These are phyloP conservation scores for Macrotis lagotis DNA, from an alignment of 2,113 vertebrate genomes.

Conservation along the genomic window DNA sequence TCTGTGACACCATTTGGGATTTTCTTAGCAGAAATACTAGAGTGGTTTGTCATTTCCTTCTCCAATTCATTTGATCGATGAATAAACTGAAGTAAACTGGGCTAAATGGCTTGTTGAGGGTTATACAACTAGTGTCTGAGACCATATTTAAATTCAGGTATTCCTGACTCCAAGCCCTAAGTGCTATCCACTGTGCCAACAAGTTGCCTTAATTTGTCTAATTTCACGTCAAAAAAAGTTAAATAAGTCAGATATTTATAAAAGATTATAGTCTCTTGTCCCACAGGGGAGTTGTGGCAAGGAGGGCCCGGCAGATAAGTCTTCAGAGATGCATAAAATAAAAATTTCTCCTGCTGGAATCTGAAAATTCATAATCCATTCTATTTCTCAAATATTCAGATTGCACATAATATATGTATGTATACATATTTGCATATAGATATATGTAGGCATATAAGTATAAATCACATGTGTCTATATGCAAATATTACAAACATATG, in stretches of 20 bases:
- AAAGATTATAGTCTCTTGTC: not conserved
- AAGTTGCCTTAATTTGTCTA: not conserved
- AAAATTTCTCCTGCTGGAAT: not conserved
- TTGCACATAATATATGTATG: not conserved
- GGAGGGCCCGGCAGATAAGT: not conserved
- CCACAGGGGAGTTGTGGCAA: too few relatives aligned
- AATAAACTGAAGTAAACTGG: too few relatives aligned
- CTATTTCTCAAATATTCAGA: not conserved
- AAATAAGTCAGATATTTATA: not conserved
- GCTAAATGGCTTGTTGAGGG: too few relatives aligned
- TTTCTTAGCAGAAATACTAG: not conserved
- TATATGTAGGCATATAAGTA: not conserved
- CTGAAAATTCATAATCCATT: not conserved
- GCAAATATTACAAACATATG: not conserved
- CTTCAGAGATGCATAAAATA: not conserved
- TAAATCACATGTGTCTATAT: too few relatives aligned
- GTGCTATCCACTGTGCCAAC: too few relatives aligned
- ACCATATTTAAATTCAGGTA: too few relatives aligned
- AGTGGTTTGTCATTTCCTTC: too few relatives aligned
- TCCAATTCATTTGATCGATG: too few relatives aligned
- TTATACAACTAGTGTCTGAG: too few relatives aligned
- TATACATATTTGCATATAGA: not conserved
- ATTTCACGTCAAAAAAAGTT: not conserved
- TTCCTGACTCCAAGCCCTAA: too few relatives aligned
- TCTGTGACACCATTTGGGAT: not conserved